phyloP scores from a whole-genome alignment of 2,888 invertebrate genomes.

The Myopa tessellatipennis region DNA sequence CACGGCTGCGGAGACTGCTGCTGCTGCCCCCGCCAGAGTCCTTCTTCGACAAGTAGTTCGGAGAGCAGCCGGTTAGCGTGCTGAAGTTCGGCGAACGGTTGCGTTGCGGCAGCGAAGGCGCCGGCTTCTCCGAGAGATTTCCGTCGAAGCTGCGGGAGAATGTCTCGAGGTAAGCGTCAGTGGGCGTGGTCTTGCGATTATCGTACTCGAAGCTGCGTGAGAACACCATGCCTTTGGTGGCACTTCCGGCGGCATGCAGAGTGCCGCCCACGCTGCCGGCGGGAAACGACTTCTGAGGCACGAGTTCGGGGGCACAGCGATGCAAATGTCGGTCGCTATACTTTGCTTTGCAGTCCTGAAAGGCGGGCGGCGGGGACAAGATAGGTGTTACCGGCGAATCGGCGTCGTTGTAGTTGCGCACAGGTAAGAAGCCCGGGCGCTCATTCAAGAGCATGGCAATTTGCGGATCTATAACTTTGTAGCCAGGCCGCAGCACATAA shows the following conservation, averaged over 20 bases:
- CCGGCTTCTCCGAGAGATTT: constrained; percentile 62
- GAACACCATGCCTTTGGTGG: constrained; percentile 66
- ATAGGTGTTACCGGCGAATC: constrained; percentile 76
- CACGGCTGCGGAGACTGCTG: constrained; percentile 61
- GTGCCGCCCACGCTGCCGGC: not conserved
- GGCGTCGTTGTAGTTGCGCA: constrained; percentile 62
- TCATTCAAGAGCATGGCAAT: constrained; percentile 66
- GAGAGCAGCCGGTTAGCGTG: constrained; percentile 66
- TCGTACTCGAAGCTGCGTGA: constrained; percentile 68
- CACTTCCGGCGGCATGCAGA: constrained; percentile 37
- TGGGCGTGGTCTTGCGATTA: constrained; percentile 60
- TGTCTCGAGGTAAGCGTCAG: constrained; percentile 64
- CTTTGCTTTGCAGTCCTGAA: constrained; percentile 70
- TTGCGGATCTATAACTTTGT: constrained; percentile 65
- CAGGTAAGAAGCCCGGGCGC: constrained; percentile 67
- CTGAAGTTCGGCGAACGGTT: constrained; percentile 66
- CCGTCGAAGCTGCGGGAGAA: constrained; percentile 68
- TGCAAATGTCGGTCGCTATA: constrained; percentile 55
- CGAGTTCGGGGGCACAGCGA: constrained; percentile 49
- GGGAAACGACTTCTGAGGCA: constrained; percentile 42
- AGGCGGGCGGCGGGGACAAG: constrained; percentile 77
- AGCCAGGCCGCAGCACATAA: constrained; percentile 62
- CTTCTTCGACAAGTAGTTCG: constrained; percentile 66
- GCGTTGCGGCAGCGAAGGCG: constrained; percentile 50
- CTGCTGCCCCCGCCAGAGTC: constrained; percentile 58